Evolutionary conservation across 2,797 vertebrate species (phyloP).

Genomic region (Xenops minutus): DNA sequence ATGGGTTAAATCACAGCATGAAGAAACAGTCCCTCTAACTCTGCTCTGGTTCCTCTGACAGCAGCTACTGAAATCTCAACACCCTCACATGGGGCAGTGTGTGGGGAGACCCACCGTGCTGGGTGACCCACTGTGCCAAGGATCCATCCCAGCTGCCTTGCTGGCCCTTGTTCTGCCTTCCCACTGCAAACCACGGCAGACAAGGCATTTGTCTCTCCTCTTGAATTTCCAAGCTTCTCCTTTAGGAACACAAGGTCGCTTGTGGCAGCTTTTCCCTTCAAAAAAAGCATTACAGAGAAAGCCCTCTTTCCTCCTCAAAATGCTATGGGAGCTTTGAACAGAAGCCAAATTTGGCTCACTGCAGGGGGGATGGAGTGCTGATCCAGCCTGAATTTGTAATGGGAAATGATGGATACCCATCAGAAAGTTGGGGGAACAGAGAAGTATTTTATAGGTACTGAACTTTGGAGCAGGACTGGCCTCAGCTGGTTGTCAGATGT

Average conservation of each 20-base stretch:
- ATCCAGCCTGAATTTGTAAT: conserved; percentile 12
- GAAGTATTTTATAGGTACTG: fast-evolving
- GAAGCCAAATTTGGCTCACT: not conserved
- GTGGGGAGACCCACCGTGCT: not conserved
- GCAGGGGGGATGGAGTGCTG: not conserved
- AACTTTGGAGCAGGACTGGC: not conserved
- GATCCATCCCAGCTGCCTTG: not conserved
- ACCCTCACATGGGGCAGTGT: fast-evolving
- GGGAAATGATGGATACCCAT: not conserved
- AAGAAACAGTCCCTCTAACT: not conserved
- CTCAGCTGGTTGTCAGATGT: not conserved
- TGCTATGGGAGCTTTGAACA: not conserved
- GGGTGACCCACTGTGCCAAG: not conserved
- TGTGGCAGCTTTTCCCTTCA: not conserved
- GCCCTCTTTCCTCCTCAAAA: not conserved
- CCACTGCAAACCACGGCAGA: not conserved
- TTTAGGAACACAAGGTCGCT: fast-evolving
- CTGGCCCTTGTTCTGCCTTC: not conserved
- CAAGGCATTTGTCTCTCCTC: not conserved
- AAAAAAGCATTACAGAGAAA: not conserved
- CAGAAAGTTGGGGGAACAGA: not conserved
- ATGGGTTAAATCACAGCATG: not conserved
- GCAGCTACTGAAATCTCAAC: not conserved
- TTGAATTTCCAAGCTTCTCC: not conserved
- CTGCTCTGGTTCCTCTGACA: not conserved